Evolutionary conservation across 2,113 vertebrate species (phyloP), one percentile per base, ranked within the genome.

Genomic region (Oncorhynchus gorbuscha): DNA sequence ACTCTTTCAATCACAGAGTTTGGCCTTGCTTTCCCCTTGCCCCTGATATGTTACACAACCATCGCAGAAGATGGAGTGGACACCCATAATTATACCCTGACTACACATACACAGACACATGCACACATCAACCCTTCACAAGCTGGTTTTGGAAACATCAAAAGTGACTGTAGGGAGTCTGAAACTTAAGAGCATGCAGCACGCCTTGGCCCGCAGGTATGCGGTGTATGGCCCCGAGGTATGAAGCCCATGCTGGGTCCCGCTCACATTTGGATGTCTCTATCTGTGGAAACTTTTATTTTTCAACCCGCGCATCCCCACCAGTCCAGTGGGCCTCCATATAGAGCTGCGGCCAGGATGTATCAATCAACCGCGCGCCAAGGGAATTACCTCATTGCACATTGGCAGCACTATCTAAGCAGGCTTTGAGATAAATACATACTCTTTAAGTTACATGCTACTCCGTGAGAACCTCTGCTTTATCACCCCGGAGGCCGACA

Each of bases 351-450:
- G 85, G 87, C 90, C 92, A 89, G 88, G 89, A 88, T 26, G 83
- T 86, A 93, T 93, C 88, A 91, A 91, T 94, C 91, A 92, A 81
- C 22, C 3, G 87, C 86, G 80, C 82, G 83, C 78, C 87, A 78
- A 85, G 82, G 89, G 89, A 80, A 89, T 93, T 92, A 94, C 91
- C 93, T 94, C 91, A 93, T 84, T 72, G 88, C 69, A 83, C 84
- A 90, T 90, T 93, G 92, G 90, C 89, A 89, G 83, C 66, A 76
- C 86, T 90, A 91, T 92, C 87, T 92, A 88, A 92, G 90, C 84
- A 77, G 68, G 69, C 59, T 76, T 72, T n/a, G 80, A 94, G 92
- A 94, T 92, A 91, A 92, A 93, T 93, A 85, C 78, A 74, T 59
- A 51, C 84, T 79, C 76, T 90, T 87, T 84, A 67, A 76, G 78